Evolutionary conservation across 2,797 vertebrate genomes (phyloP).

Genomic region (Sorex maritimensis): DNA sequence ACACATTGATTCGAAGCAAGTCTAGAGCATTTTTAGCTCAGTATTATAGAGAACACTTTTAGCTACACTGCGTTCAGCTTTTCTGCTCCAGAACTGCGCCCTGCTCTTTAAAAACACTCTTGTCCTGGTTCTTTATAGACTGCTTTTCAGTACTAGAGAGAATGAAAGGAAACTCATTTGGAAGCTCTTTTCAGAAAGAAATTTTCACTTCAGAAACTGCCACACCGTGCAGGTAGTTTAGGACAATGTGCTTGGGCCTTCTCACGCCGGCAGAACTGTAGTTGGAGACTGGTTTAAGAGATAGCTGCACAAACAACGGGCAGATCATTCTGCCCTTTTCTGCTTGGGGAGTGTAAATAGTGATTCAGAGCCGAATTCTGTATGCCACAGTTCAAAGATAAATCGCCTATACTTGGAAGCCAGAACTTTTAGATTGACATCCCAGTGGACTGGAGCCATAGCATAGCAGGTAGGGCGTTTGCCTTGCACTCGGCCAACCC

Average conservation of each 20-base stretch:
- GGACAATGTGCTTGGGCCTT: too few species aligned
- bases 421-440: slow-evolving; percentile 49
- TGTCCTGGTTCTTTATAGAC: slow-evolving; percentile 57
- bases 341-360: slow-evolving; percentile 6
- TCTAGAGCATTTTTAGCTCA: slow-evolving; percentile 65
- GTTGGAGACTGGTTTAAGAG: neutral
- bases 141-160: slow-evolving; percentile 66
- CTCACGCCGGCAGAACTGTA: too few species aligned
- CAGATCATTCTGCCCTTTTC: slow-evolving; percentile 19
- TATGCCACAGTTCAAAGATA: neutral
- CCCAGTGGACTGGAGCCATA: neutral
- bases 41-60: slow-evolving; percentile 68
- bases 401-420: slow-evolving; percentile 59
- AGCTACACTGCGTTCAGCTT: slow-evolving; percentile 20
- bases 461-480: too few species aligned
- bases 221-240: neutral
- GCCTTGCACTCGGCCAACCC: too few species aligned
- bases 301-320: slow-evolving; percentile 27
- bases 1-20: slow-evolving; percentile 72
- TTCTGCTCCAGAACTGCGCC: slow-evolving; percentile 68
- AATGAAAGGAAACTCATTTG: slow-evolving; percentile 63
- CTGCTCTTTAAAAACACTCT: slow-evolving; percentile 65
- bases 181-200: slow-evolving; percentile 56
- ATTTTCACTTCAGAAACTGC: slow-evolving; percentile 60
- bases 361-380: slow-evolving; percentile 15